Evolutionary conservation across 2,113 vertebrate genomes (phyloP), one percentile per base, ranked within the genome.

Genomic region (Glareola pratincola): DNA sequence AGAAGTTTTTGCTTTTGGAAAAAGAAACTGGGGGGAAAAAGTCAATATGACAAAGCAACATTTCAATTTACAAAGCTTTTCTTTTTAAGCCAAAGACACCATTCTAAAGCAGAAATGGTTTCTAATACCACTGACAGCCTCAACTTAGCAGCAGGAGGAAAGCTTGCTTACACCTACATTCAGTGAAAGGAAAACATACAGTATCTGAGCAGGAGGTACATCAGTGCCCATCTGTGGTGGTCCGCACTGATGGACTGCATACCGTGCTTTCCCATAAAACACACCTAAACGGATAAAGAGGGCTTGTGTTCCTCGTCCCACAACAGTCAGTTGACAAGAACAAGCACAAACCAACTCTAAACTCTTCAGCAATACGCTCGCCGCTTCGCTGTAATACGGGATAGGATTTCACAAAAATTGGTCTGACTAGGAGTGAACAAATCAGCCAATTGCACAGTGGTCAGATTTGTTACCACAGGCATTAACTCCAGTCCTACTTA

Each of bases 321-420:
- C 43, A 63, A 53, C 48, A 66, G 48, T 2, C 53, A 68, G 36
- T 60, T 50, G 83, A 88, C 14, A 20, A 80, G 69, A 92, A 50
- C 53, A 76, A 90, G 59, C 54, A 59, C 2, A 69, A 87, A 27
- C 66, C 50, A 74, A 82, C 37, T 26, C 47, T 14, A 30, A 85
- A 74, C 54, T 85, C 89, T 73, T 60, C 41, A 15, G 62, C 57
- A 73, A 43, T n/a, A 62, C 30, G 72, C 69, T 39, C 4, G 0
- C 41, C 0, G 0, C 78, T 91, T 43, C 30, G 29, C 87, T 36
- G 71, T 53, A 90, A 85, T 23, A 56, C 9, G 37, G 81, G 91
- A 93, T 91, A 95, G 67, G 30, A 83, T 96, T 97, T 97, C 94
- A 94, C 87, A 94, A 67, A 96, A 97, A 95, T 94, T 66, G 89